Evolutionary conservation across 2,888 invertebrate genomes (phyloP).

Genomic region (Troides helena): DNA sequence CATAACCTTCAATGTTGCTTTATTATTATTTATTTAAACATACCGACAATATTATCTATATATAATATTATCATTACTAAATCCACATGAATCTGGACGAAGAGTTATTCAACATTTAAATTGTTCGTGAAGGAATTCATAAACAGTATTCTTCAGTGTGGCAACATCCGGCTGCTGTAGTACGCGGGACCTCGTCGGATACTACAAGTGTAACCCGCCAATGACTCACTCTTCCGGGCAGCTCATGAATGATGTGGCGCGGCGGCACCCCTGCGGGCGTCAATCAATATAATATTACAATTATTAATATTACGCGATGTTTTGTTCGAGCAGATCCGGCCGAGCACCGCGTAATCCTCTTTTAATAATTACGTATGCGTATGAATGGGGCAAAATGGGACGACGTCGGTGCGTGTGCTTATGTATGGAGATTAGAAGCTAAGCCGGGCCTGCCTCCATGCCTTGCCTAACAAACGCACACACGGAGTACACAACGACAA

Average conservation of each 20-base stretch:
- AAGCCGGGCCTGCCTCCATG: not conserved
- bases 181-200: not conserved
- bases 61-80: no score
- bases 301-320: constrained; percentile 19
- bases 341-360: not conserved
- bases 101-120: no score
- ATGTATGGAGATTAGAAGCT: constrained; percentile 1
- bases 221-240: constrained; percentile 25
- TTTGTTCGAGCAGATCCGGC: constrained; percentile 2
- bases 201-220: constrained; percentile 6
- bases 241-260: constrained; percentile 19
- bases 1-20: no score
- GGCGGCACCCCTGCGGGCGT: constrained; percentile 3
- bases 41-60: no score
- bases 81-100: no score
- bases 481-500: no score
- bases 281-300: constrained; percentile 17
- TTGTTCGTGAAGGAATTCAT: not conserved
- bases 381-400: not conserved
- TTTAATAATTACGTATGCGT: constrained; percentile 10
- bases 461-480: no score
- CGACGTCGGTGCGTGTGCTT: not conserved
- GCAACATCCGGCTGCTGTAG: constrained; percentile 15
- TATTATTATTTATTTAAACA: no score
- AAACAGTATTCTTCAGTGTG: not conserved